These are phyloP conservation scores for Aphelenchoides bicaudatus DNA, from an alignment of 2,888 invertebrate genomes.

Conservation along the genomic window DNA sequence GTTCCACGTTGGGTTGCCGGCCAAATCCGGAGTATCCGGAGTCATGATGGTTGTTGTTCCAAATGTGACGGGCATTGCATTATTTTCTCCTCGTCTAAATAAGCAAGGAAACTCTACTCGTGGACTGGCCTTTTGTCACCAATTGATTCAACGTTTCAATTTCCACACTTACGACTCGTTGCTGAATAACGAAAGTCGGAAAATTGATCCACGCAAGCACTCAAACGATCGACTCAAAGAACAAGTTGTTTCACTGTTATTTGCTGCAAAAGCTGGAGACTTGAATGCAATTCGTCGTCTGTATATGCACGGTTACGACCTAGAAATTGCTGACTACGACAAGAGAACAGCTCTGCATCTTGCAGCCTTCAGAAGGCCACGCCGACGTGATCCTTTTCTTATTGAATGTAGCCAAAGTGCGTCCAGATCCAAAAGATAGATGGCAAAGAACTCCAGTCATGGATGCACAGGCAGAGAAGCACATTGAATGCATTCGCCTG, in stretches of 20 bases:
- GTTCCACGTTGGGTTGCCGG: slow-evolving; percentile 65
- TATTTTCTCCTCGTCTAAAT: slow-evolving; percentile 91
- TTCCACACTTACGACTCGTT: slow-evolving; percentile 78
- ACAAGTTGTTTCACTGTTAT: slow-evolving; percentile 35
- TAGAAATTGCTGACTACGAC: slow-evolving; percentile 88
- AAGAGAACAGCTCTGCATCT: slow-evolving; percentile 71
- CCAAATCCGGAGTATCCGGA: slow-evolving; percentile 73
- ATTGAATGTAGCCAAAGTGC: slow-evolving; percentile 42
- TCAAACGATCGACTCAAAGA: slow-evolving; percentile 30
- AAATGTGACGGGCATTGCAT: slow-evolving; percentile 90
- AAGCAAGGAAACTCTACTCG: slow-evolving; percentile 82
- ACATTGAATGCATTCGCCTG: slow-evolving; percentile 29
- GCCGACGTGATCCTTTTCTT: slow-evolving; percentile 43
- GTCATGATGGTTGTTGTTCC: slow-evolving; percentile 87
- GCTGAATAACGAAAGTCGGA: slow-evolving; percentile 43
- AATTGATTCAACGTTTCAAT: slow-evolving; percentile 79
- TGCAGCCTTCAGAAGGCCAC: slow-evolving; percentile 87
- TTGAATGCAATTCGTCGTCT: slow-evolving; percentile 47
- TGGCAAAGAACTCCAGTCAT: slow-evolving; percentile 55
- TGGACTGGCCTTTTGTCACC: slow-evolving; percentile 84
- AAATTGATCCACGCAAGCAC: slow-evolving; percentile 34
- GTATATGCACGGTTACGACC: slow-evolving; percentile 81
- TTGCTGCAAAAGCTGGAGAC: slow-evolving; percentile 45
- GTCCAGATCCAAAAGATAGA: slow-evolving; percentile 38
- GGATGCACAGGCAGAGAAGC: slow-evolving; percentile 39